phyloP scores from a whole-genome alignment of 2,113 vertebrate genomes.

The Phoenicopterus ruber region DNA sequence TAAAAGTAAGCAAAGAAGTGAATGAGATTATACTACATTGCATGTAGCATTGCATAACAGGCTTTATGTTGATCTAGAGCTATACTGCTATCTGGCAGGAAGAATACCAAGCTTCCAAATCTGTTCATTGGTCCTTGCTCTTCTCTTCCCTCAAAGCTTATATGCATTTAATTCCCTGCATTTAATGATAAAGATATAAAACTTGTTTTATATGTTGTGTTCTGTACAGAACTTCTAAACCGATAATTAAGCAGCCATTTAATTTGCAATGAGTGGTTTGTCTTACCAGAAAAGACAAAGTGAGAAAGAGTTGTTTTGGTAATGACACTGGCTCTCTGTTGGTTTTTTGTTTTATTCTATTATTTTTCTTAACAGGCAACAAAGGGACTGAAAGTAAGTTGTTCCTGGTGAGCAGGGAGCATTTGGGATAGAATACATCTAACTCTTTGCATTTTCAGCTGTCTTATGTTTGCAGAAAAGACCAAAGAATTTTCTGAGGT shows the following conservation, averaged over 20 bases:
- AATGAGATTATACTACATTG: too few species aligned
- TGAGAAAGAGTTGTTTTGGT: not conserved
- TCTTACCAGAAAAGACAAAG: not conserved
- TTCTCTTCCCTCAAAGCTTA: not conserved
- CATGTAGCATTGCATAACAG: too few species aligned
- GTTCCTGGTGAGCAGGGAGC: not conserved
- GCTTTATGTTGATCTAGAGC: not conserved
- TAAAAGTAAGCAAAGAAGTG: not conserved
- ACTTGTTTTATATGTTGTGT: rapidly evolving
- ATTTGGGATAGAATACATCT: not conserved
- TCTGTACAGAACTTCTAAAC: not conserved
- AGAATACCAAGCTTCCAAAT: not conserved
- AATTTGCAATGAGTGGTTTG: not conserved
- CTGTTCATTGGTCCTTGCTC: not conserved
- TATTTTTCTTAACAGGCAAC: not conserved
- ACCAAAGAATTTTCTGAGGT: not conserved
- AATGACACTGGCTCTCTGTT: not conserved
- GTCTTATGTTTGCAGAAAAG: not conserved
- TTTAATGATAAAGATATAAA: not conserved
- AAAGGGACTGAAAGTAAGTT: not conserved
- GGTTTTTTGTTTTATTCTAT: not conserved
- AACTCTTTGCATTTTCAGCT: not conserved
- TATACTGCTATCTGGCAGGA: not conserved
- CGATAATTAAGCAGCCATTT: not conserved
- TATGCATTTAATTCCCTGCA: not conserved